A percentile compares a stretch with the other conserved stretches of the same genome.
Conservation (phyloP, 2,797 vertebrate genomes). For the Staurois parvus region DNA sequence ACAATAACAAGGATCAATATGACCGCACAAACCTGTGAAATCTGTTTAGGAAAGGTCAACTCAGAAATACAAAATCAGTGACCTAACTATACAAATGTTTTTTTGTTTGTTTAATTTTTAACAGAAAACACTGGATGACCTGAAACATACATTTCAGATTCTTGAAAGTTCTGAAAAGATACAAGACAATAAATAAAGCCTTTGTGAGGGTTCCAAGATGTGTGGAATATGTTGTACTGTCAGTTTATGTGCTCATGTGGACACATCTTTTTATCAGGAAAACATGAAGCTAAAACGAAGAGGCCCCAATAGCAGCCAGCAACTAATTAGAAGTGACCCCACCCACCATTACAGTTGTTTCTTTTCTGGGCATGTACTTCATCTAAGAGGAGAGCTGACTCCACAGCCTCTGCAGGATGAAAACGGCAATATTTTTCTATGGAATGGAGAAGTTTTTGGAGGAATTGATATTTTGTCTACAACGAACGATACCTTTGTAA, state of each 20-base stretch:
- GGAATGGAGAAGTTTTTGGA: constrained; percentile 94
- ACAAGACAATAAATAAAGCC: constrained; percentile 65
- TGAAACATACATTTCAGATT: constrained; percentile 87
- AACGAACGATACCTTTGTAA: constrained; percentile 86
- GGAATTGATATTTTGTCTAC: constrained; percentile 78
- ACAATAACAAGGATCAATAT: no score
- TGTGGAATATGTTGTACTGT: constrained; percentile 92
- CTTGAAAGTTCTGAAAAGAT: constrained; percentile 78
- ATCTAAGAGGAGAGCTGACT: constrained; percentile 85
- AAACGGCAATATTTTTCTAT: constrained; percentile 84
- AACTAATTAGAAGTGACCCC: constrained; percentile 68
- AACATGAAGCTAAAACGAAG: constrained; percentile 75
- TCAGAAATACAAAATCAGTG: no score
- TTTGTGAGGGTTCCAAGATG: constrained; percentile 73
- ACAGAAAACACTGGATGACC: constrained; percentile 86
- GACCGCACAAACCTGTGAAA: no score
- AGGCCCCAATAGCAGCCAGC: constrained; percentile 81
- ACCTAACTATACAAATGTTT: background rate
- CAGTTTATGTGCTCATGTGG: constrained; percentile 67
- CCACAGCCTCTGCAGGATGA: constrained; percentile 86
- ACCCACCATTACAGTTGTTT: constrained; percentile 74
- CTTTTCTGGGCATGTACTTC: constrained; percentile 92
- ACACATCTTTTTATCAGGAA: background rate
- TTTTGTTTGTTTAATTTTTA: constrained; percentile 7
- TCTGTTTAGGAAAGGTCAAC: no score